These are phyloP conservation scores for Mechanitis messenoides DNA, from an alignment of 2,888 invertebrate species.

Conservation along the genomic window DNA sequence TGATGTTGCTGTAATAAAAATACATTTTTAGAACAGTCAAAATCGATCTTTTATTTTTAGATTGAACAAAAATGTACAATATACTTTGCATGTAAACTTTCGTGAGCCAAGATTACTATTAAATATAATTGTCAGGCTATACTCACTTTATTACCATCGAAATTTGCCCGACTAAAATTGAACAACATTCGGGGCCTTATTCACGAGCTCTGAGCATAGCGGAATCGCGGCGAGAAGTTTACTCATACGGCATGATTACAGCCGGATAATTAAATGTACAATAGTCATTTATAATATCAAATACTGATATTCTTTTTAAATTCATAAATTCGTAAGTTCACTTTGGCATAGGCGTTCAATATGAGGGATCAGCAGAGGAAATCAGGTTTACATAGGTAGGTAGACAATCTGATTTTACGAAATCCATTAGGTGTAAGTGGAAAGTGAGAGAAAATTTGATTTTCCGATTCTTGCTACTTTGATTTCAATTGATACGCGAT, in stretches of 20 bases:
- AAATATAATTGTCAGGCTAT: too few relatives aligned
- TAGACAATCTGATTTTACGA: slow-evolving; percentile 14
- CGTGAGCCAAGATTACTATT: too few relatives aligned
- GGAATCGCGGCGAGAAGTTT: too few relatives aligned
- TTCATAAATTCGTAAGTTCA: background rate
- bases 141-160: too few relatives aligned
- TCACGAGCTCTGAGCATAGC: too few relatives aligned
- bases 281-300: background rate
- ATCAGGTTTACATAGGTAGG: slow-evolving; percentile 15
- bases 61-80: too few relatives aligned
- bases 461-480: slow-evolving; percentile 10
- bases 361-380: slow-evolving; percentile 10
- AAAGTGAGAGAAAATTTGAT: slow-evolving; percentile 19
- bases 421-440: slow-evolving; percentile 19
- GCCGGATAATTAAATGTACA: too few relatives aligned
- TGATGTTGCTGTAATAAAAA: slow-evolving; percentile 32
- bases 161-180: too few relatives aligned
- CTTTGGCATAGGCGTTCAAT: slow-evolving; percentile 8
- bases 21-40: slow-evolving; percentile 12
- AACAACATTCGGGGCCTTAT: too few relatives aligned
- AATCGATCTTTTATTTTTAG: too few relatives aligned
- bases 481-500: slow-evolving; percentile 4
- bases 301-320: background rate
- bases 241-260: too few relatives aligned
- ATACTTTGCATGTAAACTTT: too few relatives aligned